Evolutionary conservation across 2,888 invertebrate genomes (phyloP), one percentile per base, ranked within the genome.

Genomic region (Agrochola macilenta): DNA sequence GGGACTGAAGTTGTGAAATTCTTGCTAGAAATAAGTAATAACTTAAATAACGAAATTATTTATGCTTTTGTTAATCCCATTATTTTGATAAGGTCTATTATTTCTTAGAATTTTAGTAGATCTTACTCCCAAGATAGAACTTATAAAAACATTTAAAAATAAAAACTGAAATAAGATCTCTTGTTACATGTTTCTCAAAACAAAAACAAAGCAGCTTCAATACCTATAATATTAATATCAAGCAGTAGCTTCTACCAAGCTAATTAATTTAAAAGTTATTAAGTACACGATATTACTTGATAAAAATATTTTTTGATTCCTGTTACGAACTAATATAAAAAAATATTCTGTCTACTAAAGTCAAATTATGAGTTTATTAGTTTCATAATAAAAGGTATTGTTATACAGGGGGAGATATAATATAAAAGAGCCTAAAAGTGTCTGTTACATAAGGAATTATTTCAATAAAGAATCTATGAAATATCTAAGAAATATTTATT

Each of bases 381-480:
- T 54, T 54, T 65, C 11, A 4, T 60, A 54, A 61, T 39, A 66
- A 61, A 60, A 12, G 14, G 12, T 14, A 54, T n/a, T 64, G 14
- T 58, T 46, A 69, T n/a, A n/a, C n/a, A n/a, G n/a, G n/a, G n/a
- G n/a, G n/a, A n/a, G n/a, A n/a, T 52, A 23, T 39, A 5, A n/a
- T 66, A 17, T 23, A 72, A 69, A 35, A 73, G 14, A 49, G 30
- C 30, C 63, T 0, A 69, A 9, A 64, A 83, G 78, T 60, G 23
- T 11, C n/a, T 70, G 23, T 43, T 52, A 30, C 17, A 26, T 20
- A 49, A 65, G 57, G 20, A 81, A 73, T 58, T 43, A 69, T 68
- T 72, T 72, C 57, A 69, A 79, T 73, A 69, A 79, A 73, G n/a
- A 84, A 73, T n/a, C 58, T 66, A 80, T 74, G 70, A 63, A 12